A percentile compares a stretch with the other conserved stretches of the same genome.
phyloP scores from a whole-genome alignment of 2,113 vertebrate species.

The Entomyzon cyanotis region DNA sequence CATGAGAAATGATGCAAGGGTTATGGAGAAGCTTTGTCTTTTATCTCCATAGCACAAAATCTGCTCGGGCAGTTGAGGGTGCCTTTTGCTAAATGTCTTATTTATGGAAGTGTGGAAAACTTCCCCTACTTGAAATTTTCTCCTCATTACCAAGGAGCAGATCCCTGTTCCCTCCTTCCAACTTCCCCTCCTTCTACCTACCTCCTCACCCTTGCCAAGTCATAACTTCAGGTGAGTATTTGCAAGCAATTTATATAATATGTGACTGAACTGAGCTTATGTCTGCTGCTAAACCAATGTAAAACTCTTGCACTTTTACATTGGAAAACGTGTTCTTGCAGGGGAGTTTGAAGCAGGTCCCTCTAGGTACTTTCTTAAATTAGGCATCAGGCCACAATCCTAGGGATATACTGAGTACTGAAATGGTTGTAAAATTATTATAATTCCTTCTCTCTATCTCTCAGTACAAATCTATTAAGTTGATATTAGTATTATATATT shows the following conservation, averaged over 20 bases:
- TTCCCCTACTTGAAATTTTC: neutral
- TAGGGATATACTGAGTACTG: neutral
- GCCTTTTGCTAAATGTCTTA: neutral
- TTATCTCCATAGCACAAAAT: neutral
- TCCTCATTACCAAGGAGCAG: neutral
- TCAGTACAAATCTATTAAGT: neutral
- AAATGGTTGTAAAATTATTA: neutral
- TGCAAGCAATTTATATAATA: neutral
- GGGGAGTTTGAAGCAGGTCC: neutral
- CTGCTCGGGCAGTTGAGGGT: fast-evolving
- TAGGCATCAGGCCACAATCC: neutral
- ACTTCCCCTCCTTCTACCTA: neutral
- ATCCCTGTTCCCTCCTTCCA: neutral
- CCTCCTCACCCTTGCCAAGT: neutral
- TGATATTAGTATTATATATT: neutral
- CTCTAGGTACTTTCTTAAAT: neutral
- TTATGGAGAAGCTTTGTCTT: neutral
- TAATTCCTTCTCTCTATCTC: neutral
- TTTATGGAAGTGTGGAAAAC: neutral
- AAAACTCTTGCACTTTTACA: neutral
- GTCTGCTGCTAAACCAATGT: neutral
- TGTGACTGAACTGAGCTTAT: neutral
- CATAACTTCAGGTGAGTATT: neutral
- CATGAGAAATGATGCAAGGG: neutral
- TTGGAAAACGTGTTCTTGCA: neutral